These are phyloP conservation scores for Drosophila eugracilis DNA, from an alignment of 1,140 invertebrate genomes.

Conservation along the genomic window DNA sequence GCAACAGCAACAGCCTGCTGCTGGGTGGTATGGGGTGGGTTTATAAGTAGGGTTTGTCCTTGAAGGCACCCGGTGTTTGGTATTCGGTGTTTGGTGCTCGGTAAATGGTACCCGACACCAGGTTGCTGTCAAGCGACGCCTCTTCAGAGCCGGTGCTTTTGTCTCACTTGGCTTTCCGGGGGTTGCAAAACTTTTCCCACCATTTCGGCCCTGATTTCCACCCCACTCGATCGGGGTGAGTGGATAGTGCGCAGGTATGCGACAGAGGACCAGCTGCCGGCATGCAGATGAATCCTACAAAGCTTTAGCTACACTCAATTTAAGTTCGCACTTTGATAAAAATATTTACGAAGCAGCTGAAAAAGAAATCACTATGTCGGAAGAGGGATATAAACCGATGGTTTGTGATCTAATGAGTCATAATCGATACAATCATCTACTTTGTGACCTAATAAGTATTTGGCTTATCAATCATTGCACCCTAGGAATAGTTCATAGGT, in stretches of 20 bases:
- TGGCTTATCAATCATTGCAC: conserved; percentile 24
- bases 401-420: not conserved
- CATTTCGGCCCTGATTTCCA: conserved; percentile 49
- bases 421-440: not conserved
- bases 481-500: conserved; percentile 7
- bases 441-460: conserved; percentile 1
- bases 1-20: conserved; percentile 43
- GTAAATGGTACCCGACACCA: conserved; percentile 37
- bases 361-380: too few species aligned
- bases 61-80: conserved; percentile 43
- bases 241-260: conserved; percentile 72
- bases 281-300: conserved; percentile 30
- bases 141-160: conserved; percentile 72
- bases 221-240: conserved; percentile 37
- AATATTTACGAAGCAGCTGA: not conserved
- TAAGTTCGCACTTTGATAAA: not conserved
- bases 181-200: conserved; percentile 69
- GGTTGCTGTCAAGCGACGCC: conserved; percentile 30
- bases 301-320: conserved; percentile 8
- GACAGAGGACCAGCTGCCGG: conserved; percentile 58
- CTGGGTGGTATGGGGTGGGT: conserved; percentile 43
- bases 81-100: conserved; percentile 7
- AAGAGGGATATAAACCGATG: too few species aligned
- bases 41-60: conserved; percentile 52
- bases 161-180: conserved; percentile 44